These are phyloP conservation scores for Eueides isabella DNA, from an alignment of 1,140 invertebrate species.

Conservation along the genomic window DNA sequence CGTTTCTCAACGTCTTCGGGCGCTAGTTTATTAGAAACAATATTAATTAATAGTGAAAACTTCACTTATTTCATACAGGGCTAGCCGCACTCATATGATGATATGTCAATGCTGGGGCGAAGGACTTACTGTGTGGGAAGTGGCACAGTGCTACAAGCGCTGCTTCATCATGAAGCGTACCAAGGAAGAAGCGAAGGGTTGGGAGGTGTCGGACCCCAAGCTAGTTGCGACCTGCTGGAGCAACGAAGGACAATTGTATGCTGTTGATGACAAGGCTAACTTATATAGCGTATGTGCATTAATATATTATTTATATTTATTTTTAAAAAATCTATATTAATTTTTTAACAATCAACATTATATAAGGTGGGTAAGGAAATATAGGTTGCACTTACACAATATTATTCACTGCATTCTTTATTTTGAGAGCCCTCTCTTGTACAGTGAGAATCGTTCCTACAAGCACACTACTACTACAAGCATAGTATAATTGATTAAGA, in stretches of 20 bases:
- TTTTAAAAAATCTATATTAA: too few species aligned
- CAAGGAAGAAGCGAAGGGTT: conserved; percentile 55
- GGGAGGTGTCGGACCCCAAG: conserved; percentile 59
- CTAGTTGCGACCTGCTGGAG: conserved; percentile 67
- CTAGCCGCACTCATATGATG: conserved; percentile 65
- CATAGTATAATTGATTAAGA: too few species aligned
- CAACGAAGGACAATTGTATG: conserved; percentile 71
- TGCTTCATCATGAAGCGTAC: conserved; percentile 61
- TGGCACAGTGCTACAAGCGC: conserved; percentile 70
- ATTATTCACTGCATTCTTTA: too few species aligned
- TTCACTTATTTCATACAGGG: conserved; percentile 41
- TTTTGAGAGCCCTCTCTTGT: too few species aligned
- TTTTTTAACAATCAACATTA: too few species aligned
- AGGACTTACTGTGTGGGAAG: conserved; percentile 74
- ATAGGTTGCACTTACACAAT: too few species aligned
- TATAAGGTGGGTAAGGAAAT: too few species aligned
- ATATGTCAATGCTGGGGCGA: conserved; percentile 69
- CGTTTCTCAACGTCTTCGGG: too few species aligned
- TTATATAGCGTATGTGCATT: conserved; percentile 63
- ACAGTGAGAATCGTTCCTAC: too few species aligned
- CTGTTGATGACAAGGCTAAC: conserved; percentile 62
- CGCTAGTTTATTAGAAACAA: too few species aligned
- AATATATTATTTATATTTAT: neutral
- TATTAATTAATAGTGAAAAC: neutral
- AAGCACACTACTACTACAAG: too few species aligned